Percentiles rank a stretch among this genome's conserved stretches.
Evolutionary conservation across 2,888 invertebrate species (phyloP).

Genomic region (Norana najaformis): DNA sequence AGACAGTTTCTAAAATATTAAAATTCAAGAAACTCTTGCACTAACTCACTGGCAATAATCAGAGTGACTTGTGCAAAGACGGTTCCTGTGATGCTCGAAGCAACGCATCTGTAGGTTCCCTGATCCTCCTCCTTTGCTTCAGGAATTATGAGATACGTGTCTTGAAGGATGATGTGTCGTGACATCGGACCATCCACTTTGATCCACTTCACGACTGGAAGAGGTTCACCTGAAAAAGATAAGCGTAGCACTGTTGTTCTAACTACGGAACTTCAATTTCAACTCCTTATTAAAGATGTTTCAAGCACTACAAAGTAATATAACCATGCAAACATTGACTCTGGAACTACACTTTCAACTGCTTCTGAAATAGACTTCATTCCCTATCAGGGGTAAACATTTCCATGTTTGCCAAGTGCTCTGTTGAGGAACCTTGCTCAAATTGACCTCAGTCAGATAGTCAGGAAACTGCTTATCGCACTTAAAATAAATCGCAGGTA

Average conservation of each 20-base stretch:
- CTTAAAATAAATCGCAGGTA: no score
- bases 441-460: no score
- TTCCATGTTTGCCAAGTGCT: no score
- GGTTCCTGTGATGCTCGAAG: conserved; percentile 65
- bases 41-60: conserved; percentile 35
- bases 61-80: conserved; percentile 67
- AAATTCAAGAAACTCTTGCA: neutral
- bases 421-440: no score
- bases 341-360: no score
- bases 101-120: conserved; percentile 74
- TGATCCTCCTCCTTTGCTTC: conserved; percentile 70
- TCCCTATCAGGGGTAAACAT: no score
- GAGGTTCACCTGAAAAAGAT: conserved; percentile 31
- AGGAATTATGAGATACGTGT: conserved; percentile 68
- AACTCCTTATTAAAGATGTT: no score
- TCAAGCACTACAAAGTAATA: no score
- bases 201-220: conserved; percentile 69
- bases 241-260: neutral
- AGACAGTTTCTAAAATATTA: neutral
- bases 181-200: conserved; percentile 64
- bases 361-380: no score
- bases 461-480: no score
- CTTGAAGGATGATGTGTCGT: conserved; percentile 62
- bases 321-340: no score
- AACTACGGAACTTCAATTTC: no score